A percentile compares a stretch with the other conserved stretches of the same genome.
These are phyloP conservation scores for Acrocyrtus sp. DNA, from an alignment of 2,888 invertebrate genomes.

Conservation along the genomic window DNA sequence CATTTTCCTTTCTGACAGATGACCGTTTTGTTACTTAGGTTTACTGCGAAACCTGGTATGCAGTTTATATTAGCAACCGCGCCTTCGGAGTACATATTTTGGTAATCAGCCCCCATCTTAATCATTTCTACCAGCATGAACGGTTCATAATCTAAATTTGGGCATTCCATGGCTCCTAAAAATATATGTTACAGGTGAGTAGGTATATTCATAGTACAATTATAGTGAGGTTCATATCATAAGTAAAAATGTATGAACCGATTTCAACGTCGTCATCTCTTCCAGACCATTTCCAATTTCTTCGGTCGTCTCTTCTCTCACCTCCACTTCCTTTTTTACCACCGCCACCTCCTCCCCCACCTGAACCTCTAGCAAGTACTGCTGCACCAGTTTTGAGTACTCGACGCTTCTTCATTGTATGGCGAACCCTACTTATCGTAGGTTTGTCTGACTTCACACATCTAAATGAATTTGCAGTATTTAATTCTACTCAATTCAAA, in stretches of 20 bases:
- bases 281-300: conserved; percentile 46
- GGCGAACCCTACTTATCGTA: conserved; percentile 81
- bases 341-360: conserved; percentile 13
- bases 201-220: too few species aligned
- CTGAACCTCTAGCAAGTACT: conserved; percentile 18
- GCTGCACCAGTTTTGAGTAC: conserved; percentile 55
- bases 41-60: conserved; percentile 80
- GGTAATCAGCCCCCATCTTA: conserved; percentile 77
- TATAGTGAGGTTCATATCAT: too few species aligned
- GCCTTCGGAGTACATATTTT: conserved; percentile 79
- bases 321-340: conserved; percentile 13
- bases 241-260: too few species aligned
- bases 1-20: conserved; percentile 75
- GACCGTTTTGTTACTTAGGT: conserved; percentile 80
- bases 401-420: conserved; percentile 66
- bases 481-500: too few species aligned
- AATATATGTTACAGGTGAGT: too few species aligned
- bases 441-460: conserved; percentile 90
- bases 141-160: conserved; percentile 69
- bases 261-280: conserved; percentile 64
- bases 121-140: conserved; percentile 76
- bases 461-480: conserved; percentile 65
- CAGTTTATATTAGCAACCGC: conserved; percentile 81
- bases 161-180: conserved; percentile 23
- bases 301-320: conserved; percentile 14